phyloP scores from a whole-genome alignment of 2,797 vertebrate genomes.

The Onychomys arenicola region DNA sequence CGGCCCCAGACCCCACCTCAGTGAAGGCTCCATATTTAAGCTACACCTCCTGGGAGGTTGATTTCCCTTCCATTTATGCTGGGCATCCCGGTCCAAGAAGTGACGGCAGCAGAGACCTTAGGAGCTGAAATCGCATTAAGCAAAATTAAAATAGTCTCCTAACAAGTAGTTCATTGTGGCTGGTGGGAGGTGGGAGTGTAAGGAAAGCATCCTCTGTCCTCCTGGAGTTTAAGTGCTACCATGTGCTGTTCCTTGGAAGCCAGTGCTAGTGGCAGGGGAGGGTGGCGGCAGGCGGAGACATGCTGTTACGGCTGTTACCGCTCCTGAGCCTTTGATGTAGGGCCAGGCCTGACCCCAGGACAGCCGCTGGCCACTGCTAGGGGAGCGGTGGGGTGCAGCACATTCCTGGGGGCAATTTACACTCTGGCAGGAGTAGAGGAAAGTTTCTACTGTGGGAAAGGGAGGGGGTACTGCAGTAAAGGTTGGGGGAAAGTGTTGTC shows the following conservation, averaged over 20 bases:
- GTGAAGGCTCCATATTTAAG: constrained; percentile 29
- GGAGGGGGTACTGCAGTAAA: not conserved
- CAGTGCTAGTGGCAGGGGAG: constrained; percentile 90
- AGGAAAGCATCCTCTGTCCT: constrained; percentile 88
- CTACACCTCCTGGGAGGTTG: constrained; percentile 7
- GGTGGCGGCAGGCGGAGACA: constrained; percentile 68
- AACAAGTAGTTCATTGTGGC: constrained; percentile 93
- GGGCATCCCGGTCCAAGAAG: constrained; percentile 58
- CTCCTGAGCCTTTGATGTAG: constrained; percentile 88
- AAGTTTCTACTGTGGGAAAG: constrained; percentile 72
- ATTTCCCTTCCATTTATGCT: constrained; percentile 13
- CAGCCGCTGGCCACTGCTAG: constrained; percentile 74
- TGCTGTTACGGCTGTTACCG: constrained; percentile 68
- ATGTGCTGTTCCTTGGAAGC: constrained; percentile 96
- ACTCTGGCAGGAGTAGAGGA: constrained; percentile 84
- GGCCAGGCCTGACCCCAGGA: constrained; percentile 89
- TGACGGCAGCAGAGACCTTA: constrained; percentile 53
- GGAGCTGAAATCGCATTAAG: constrained; percentile 82
- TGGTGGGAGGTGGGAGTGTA: constrained; percentile 41
- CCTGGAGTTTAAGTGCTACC: constrained; percentile 91
- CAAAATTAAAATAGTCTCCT: constrained; percentile 88
- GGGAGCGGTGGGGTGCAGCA: constrained; percentile 84
- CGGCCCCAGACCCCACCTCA: not conserved
- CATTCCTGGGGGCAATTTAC: constrained; percentile 86
- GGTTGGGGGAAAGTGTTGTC: not conserved